These are phyloP conservation scores for Cathartes aura DNA, from an alignment of 2,113 vertebrate genomes.

Conservation along the genomic window DNA sequence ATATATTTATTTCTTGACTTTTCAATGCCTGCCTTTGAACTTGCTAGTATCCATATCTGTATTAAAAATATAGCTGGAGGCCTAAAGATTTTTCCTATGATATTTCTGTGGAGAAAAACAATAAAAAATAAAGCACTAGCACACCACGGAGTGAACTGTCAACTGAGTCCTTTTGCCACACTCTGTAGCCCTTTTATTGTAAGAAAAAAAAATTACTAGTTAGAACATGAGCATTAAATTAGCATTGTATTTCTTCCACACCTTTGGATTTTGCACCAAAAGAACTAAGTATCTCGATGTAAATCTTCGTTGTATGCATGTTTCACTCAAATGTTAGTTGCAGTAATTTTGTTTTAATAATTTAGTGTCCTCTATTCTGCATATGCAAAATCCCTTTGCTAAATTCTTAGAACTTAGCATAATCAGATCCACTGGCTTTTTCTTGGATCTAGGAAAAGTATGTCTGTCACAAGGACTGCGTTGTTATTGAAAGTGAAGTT, in stretches of 20 bases:
- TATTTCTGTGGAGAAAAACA: not conserved
- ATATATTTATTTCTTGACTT: not conserved
- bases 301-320: not conserved
- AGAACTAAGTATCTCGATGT: not conserved
- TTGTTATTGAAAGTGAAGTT: not conserved
- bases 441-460: not conserved
- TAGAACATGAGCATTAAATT: not conserved
- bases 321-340: not conserved
- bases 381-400: not conserved
- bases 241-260: not conserved
- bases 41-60: not conserved
- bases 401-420: not conserved
- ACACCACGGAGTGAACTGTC: not conserved
- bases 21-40: not conserved
- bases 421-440: not conserved
- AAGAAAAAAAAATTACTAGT: not conserved
- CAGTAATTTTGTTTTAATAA: not conserved
- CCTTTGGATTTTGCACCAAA: not conserved
- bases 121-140: not conserved
- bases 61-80: not conserved
- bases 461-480: not conserved
- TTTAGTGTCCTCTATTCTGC: not conserved
- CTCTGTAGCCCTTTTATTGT: not conserved
- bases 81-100: not conserved
- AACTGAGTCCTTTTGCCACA: not conserved